Conservation (phyloP, 2,888 invertebrate species). For the Eurytoma californica region DNA sequence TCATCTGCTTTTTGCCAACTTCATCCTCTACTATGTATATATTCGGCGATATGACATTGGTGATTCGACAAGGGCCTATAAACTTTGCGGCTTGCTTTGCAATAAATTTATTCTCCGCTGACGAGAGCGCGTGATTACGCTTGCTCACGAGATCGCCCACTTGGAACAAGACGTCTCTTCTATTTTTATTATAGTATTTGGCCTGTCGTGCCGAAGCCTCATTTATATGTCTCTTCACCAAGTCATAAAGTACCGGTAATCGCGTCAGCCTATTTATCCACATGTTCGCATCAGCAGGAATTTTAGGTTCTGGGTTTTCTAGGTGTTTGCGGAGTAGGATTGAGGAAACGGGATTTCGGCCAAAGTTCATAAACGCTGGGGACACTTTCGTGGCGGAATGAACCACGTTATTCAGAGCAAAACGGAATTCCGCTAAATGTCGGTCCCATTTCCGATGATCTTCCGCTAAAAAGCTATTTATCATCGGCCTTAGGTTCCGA, state of each 20-base stretch:
- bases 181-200: conserved; percentile 51
- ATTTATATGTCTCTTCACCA: conserved; percentile 30
- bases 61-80: too few species aligned
- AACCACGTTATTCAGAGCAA: conserved; percentile 53
- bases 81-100: neutral
- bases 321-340: neutral
- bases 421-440: conserved; percentile 38
- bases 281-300: neutral
- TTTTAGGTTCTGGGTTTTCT: neutral
- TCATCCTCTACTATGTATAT: neutral
- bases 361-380: conserved; percentile 58
- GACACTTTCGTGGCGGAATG: conserved; percentile 48
- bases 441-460: conserved; percentile 53
- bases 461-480: conserved; percentile 23
- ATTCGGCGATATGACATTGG: too few species aligned
- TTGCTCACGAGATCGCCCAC: conserved; percentile 50
- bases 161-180: conserved; percentile 21
- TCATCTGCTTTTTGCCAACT: neutral
- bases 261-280: conserved; percentile 34
- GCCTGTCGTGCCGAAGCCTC: conserved; percentile 43
- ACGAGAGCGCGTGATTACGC: conserved; percentile 45
- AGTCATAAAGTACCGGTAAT: conserved; percentile 9
- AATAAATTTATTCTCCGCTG: neutral
- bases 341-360: conserved; percentile 40
- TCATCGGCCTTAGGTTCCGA: conserved; percentile 58